phyloP scores from a whole-genome alignment of 2,888 invertebrate species.

The Ypsolopha sequella region DNA sequence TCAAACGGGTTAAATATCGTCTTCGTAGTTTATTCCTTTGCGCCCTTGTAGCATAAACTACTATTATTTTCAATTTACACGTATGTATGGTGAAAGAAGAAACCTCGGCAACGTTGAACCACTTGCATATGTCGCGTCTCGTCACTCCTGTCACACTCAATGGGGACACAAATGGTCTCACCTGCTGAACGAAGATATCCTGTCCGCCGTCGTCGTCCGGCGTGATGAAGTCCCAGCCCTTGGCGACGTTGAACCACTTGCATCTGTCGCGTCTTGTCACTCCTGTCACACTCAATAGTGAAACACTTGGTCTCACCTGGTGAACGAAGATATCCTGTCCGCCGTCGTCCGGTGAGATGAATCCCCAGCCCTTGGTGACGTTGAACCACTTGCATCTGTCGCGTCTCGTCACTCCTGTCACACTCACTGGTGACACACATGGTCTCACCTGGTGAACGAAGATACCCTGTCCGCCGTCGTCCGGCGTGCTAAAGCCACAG shows the following conservation, averaged over 20 bases:
- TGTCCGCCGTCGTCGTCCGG: conserved; percentile 91
- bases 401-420: conserved; percentile 72
- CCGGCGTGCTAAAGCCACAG: conserved; percentile 94
- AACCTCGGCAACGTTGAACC: conserved; percentile 75
- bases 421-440: conserved; percentile 69
- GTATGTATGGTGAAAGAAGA: no score
- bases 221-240: conserved; percentile 95
- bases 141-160: no score
- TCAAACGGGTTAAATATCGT: no score
- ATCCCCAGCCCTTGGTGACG: conserved; percentile 95
- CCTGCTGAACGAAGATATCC: conserved; percentile 96
- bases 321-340: conserved; percentile 94
- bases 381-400: conserved; percentile 97
- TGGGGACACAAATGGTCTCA: conserved; percentile 36
- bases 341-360: conserved; percentile 91
- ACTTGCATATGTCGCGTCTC: no score
- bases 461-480: conserved; percentile 91
- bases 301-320: conserved; percentile 74
- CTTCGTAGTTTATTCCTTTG: no score
- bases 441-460: conserved; percentile 91
- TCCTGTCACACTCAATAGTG: no score
- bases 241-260: conserved; percentile 55
- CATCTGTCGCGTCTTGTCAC: no score
- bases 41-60: no score
- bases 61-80: no score